Evolutionary conservation across 2,888 invertebrate genomes (phyloP).

Genomic region (Liodrosophila aerea): DNA sequence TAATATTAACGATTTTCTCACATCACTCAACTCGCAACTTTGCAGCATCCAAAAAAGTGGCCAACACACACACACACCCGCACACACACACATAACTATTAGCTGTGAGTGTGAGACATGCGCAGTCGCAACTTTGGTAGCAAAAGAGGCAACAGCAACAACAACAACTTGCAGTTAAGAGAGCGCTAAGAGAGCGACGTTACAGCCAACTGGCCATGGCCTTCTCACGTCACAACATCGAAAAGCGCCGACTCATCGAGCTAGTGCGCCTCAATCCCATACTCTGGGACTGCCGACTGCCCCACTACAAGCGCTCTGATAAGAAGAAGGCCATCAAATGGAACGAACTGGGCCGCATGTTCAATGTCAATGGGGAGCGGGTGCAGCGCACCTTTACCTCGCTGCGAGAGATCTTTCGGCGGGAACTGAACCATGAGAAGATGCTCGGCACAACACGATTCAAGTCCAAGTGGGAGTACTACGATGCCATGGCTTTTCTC

Average conservation of each 20-base stretch:
- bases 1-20: slow-evolving; percentile 73
- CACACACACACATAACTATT: not conserved
- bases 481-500: slow-evolving; percentile 80
- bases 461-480: slow-evolving; percentile 81
- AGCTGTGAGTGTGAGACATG: slow-evolving; percentile 60
- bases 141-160: slow-evolving; percentile 39
- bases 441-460: slow-evolving; percentile 77
- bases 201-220: slow-evolving; percentile 64
- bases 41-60: slow-evolving; percentile 62
- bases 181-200: slow-evolving; percentile 32
- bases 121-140: slow-evolving; percentile 66
- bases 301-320: slow-evolving; percentile 81
- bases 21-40: slow-evolving; percentile 43
- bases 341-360: slow-evolving; percentile 80
- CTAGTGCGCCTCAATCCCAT: slow-evolving; percentile 80
- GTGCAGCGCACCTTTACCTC: slow-evolving; percentile 81
- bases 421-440: slow-evolving; percentile 80
- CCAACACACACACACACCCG: slow-evolving; percentile 36
- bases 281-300: slow-evolving; percentile 80
- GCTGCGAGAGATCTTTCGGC: slow-evolving; percentile 79
- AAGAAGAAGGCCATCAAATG: slow-evolving; percentile 81
- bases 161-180: slow-evolving; percentile 33
- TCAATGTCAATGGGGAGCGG: slow-evolving; percentile 79
- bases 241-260: slow-evolving; percentile 81
- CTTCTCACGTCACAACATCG: slow-evolving; percentile 81